Evolutionary conservation across 2,113 vertebrate genomes (phyloP).

Genomic region (Marmota flaviventris): DNA sequence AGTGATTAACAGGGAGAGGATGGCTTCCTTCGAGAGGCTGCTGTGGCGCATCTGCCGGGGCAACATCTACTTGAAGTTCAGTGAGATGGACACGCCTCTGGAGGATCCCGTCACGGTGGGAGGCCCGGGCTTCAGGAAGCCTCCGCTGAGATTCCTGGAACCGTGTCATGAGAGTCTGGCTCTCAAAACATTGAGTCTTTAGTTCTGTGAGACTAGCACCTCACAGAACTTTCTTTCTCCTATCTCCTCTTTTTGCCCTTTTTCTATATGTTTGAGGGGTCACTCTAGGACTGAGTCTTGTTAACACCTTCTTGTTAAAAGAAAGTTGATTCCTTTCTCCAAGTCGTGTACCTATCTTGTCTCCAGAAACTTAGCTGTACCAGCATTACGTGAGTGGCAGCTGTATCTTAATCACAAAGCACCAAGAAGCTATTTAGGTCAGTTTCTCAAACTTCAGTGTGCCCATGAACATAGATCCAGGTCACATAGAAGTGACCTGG

Average conservation of each 20-base stretch:
- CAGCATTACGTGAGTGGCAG: accelerated
- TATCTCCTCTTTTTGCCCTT: neutral
- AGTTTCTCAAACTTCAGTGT: too few species aligned
- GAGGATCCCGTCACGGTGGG: constrained; percentile 90
- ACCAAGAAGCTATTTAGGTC: neutral
- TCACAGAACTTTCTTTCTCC: neutral
- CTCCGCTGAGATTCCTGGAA: neutral
- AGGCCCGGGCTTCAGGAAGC: neutral
- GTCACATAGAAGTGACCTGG: neutral
- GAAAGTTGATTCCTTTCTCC: neutral
- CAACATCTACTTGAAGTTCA: constrained; percentile 90
- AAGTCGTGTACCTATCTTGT: neutral
- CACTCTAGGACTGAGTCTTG: neutral
- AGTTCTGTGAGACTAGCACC: neutral
- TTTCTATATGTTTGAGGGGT: neutral
- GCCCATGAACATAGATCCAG: too few species aligned
- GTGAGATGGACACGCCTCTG: constrained; percentile 87
- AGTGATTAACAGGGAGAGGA: constrained; percentile 89
- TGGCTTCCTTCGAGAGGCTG: constrained; percentile 90
- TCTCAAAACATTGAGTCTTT: neutral
- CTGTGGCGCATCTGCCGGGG: constrained; percentile 92
- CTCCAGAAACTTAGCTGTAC: neutral
- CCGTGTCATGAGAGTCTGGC: accelerated
- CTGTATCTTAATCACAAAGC: neutral
- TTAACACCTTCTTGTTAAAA: neutral